These are phyloP conservation scores for Drosophila nasuta DNA, from an alignment of 1,140 invertebrate genomes.

Conservation along the genomic window DNA sequence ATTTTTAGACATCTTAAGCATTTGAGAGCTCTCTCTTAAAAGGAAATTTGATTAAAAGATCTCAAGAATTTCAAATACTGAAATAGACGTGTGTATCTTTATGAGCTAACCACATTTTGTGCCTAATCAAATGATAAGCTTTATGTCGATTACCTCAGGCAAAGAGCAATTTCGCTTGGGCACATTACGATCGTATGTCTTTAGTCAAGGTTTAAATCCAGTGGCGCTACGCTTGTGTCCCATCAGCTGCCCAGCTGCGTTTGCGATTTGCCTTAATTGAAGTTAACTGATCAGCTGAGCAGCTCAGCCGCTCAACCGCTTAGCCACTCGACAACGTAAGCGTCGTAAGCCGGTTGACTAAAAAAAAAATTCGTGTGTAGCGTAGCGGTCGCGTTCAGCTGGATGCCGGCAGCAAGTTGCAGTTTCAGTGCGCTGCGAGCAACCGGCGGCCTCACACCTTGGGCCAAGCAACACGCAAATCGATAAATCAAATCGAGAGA, in stretches of 20 bases:
- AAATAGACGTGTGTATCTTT: constrained; percentile 58
- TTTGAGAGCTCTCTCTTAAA: neutral
- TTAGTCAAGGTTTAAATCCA: constrained; percentile 48
- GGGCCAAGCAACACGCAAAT: constrained; percentile 39
- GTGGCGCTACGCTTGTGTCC: constrained; percentile 38
- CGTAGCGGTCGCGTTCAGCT: constrained; percentile 56
- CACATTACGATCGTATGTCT: constrained; percentile 32
- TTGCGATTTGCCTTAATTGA: constrained; percentile 31
- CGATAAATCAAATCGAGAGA: constrained; percentile 6
- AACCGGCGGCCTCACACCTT: constrained; percentile 75
- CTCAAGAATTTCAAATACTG: constrained; percentile 38
- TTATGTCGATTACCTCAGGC: constrained; percentile 64
- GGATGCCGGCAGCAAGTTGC: constrained; percentile 35
- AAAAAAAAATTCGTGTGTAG: neutral
- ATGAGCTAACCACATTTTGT: constrained; percentile 52
- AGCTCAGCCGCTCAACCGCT: neutral
- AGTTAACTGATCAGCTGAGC: constrained; percentile 38
- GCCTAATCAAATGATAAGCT: constrained; percentile 79
- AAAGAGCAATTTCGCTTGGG: constrained; percentile 38
- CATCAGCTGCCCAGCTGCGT: constrained; percentile 23
- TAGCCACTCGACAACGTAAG: neutral
- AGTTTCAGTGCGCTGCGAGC: constrained; percentile 72
- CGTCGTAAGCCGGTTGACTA: constrained; percentile 26
- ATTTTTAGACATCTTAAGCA: constrained; percentile 1
- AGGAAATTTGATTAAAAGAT: constrained; percentile 59